Conservation (phyloP, 1,140 invertebrate genomes). For the Amyelois transitella region DNA sequence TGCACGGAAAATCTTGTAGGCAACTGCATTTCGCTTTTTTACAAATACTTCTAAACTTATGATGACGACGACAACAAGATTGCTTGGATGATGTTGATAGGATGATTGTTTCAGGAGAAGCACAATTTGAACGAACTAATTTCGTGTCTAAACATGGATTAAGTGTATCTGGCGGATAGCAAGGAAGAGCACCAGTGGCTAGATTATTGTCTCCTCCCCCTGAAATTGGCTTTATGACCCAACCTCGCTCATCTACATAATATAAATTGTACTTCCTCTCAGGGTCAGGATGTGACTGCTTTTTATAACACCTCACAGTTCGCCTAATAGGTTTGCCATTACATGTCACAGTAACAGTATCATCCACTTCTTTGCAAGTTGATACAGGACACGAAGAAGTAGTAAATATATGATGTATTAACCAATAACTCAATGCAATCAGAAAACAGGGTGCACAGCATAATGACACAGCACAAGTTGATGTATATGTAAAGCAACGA, state of each 20-base stretch:
- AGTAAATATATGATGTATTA: neutral
- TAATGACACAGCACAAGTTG: neutral
- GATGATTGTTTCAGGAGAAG: neutral
- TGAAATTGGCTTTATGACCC: conserved; percentile 23
- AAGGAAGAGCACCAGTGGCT: neutral
- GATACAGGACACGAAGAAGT: neutral
- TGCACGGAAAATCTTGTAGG: neutral
- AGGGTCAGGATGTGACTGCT: conserved; percentile 16
- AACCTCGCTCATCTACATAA: conserved; percentile 16
- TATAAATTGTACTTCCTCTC: conserved; percentile 20
- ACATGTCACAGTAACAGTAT: too few relatives aligned
- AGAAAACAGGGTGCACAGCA: neutral
- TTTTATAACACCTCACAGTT: neutral
- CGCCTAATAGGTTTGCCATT: neutral
- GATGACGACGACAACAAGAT: too few relatives aligned
- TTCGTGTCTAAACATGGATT: neutral
- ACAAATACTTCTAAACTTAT: neutral
- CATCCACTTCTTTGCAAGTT: too few relatives aligned
- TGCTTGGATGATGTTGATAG: neutral
- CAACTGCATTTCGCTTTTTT: neutral
- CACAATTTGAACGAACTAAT: neutral
- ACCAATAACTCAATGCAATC: neutral
- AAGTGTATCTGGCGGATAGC: neutral
- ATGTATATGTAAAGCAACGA: neutral
- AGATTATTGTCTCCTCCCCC: neutral